These are phyloP conservation scores for Globodera rostochiensis DNA, from an alignment of 1,140 invertebrate genomes.

Conservation along the genomic window DNA sequence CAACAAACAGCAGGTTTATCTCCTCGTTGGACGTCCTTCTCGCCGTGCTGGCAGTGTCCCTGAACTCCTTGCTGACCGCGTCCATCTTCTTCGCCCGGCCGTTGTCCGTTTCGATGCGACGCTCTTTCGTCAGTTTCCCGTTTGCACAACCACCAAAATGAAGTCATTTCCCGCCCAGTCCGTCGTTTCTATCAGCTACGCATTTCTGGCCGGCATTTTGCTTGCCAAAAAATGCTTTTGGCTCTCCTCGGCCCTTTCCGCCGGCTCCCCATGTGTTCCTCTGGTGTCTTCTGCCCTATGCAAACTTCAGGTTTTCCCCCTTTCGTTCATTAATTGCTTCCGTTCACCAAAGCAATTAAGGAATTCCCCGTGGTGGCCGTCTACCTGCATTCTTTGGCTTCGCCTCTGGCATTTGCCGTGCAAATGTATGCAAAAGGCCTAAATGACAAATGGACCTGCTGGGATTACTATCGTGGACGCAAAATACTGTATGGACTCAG, in stretches of 20 bases:
- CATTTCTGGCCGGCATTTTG: slow-evolving; percentile 35
- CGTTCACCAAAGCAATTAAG: neutral
- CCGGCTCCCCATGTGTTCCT: slow-evolving; percentile 16
- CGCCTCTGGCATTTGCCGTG: slow-evolving; percentile 25
- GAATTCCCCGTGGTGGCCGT: slow-evolving; percentile 38
- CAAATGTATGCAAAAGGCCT: slow-evolving; percentile 22
- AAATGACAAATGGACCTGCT: neutral
- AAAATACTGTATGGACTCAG: neutral
- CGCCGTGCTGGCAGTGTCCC: slow-evolving; percentile 2
- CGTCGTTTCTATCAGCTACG: slow-evolving; percentile 31
- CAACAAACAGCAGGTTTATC: slow-evolving; percentile 12
- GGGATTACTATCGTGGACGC: neutral
- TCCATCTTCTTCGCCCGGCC: slow-evolving; percentile 11
- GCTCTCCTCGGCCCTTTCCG: slow-evolving; percentile 22
- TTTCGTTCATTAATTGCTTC: neutral
- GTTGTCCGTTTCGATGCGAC: slow-evolving; percentile 24
- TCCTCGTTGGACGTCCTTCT: slow-evolving; percentile 29
- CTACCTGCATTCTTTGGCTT: slow-evolving; percentile 31
- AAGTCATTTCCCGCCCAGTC: slow-evolving; percentile 20
- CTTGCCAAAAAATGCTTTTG: slow-evolving; percentile 39
- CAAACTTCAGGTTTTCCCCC: slow-evolving; percentile 22
- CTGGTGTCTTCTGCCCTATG: slow-evolving; percentile 23
- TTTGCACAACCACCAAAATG: neutral
- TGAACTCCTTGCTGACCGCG: slow-evolving; percentile 19
- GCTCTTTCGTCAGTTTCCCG: slow-evolving; percentile 15